A percentile compares a stretch with the other conserved stretches of the same genome.
These are phyloP conservation scores for Apomyelois bistriatella DNA, from an alignment of 2,888 invertebrate species.

Conservation along the genomic window DNA sequence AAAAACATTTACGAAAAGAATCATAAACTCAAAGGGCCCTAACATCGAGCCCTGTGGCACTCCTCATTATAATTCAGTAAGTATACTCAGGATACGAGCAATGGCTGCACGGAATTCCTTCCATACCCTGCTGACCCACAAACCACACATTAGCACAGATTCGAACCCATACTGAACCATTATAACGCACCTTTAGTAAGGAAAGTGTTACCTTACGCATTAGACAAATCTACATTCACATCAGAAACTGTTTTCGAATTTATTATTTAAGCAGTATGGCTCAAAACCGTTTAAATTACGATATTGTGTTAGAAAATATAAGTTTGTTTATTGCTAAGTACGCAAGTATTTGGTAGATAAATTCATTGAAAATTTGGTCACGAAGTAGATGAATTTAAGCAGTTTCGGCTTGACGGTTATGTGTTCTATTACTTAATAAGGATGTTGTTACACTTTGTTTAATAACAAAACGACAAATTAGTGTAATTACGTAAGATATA, in stretches of 20 bases:
- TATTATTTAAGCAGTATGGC: slow-evolving; percentile 22
- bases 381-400: slow-evolving; percentile 28
- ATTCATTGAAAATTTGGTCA: slow-evolving; percentile 33
- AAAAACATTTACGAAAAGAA: neutral
- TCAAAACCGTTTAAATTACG: slow-evolving; percentile 15
- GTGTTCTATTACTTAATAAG: slow-evolving; percentile 49
- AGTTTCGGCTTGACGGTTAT: slow-evolving; percentile 31
- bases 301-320: neutral
- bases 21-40: slow-evolving; percentile 21
- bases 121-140: slow-evolving; percentile 60
- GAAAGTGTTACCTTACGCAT: slow-evolving; percentile 28
- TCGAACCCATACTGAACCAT: slow-evolving; percentile 43
- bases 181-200: slow-evolving; percentile 32
- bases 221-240: slow-evolving; percentile 3
- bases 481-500: no score
- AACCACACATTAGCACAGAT: slow-evolving; percentile 52
- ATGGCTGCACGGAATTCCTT: slow-evolving; percentile 41
- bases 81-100: slow-evolving; percentile 43
- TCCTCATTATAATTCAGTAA: slow-evolving; percentile 51
- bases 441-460: slow-evolving; percentile 16
- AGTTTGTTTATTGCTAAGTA: neutral
- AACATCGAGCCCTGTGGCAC: slow-evolving; percentile 28
- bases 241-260: neutral
- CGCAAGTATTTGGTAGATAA: slow-evolving; percentile 1
- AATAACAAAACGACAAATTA: neutral